Percentiles rank a stretch among this genome's conserved stretches.
These are phyloP conservation scores for Regulus satrapa DNA, from an alignment of 2,113 vertebrate species.

Conservation along the genomic window DNA sequence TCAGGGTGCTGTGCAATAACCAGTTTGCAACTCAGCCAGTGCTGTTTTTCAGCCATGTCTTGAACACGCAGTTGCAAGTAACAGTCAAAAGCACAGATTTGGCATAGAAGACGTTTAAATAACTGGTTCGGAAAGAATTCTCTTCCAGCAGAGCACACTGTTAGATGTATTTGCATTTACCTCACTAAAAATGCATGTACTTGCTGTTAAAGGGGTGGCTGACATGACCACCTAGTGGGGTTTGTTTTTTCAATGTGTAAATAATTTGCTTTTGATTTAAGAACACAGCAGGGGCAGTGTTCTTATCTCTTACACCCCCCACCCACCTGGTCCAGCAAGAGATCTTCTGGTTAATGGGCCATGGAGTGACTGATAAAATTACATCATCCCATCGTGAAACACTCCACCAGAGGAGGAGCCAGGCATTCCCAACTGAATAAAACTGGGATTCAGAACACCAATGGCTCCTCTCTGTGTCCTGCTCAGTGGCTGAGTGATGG, in stretches of 20 bases:
- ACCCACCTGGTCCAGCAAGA: too few relatives aligned
- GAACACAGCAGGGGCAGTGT: too few relatives aligned
- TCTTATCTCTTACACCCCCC: too few relatives aligned
- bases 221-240: not conserved
- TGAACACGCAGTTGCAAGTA: not conserved
- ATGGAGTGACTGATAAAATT: too few relatives aligned
- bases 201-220: not conserved
- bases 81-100: not conserved
- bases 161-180: not conserved
- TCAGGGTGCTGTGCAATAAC: not conserved
- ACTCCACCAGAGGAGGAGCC: too few relatives aligned
- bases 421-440: too few relatives aligned
- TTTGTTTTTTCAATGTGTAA: not conserved
- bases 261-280: not conserved
- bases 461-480: too few relatives aligned
- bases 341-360: too few relatives aligned
- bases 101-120: not conserved
- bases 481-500: not conserved
- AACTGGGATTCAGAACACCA: too few relatives aligned
- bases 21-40: not conserved
- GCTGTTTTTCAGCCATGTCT: not conserved
- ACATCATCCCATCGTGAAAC: too few relatives aligned
- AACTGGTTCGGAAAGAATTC: not conserved
- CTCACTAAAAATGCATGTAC: not conserved
- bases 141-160: not conserved